Percentiles rank a stretch among this genome's conserved stretches.
These are phyloP conservation scores for Drosophila fuyamai DNA, from an alignment of 1,140 invertebrate genomes.

Conservation along the genomic window DNA sequence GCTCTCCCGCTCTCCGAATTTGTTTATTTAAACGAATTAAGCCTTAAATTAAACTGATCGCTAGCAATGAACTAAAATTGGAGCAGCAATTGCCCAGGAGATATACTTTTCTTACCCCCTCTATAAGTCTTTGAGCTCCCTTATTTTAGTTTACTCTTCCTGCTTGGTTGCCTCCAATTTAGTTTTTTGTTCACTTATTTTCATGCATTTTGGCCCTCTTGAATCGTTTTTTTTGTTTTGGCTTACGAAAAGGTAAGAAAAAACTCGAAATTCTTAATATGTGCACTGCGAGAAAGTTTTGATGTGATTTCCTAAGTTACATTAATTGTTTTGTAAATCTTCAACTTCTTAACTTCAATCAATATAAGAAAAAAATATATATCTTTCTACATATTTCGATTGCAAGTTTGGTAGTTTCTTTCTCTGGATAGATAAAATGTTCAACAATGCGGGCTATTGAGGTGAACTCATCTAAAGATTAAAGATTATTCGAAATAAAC, in stretches of 20 bases:
- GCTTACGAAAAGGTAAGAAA: slow-evolving; percentile 18
- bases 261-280: slow-evolving; percentile 8
- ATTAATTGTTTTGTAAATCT: too few relatives aligned
- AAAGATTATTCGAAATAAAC: slow-evolving; percentile 23
- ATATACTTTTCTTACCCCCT: slow-evolving; percentile 3
- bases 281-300: not conserved
- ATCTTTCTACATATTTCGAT: too few relatives aligned
- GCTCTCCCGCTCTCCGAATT: slow-evolving; percentile 18
- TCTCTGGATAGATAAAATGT: slow-evolving; percentile 2
- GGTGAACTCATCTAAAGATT: slow-evolving; percentile 7
- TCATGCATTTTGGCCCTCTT: slow-evolving; percentile 33
- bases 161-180: slow-evolving; percentile 47
- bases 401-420: not conserved
- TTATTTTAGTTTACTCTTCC: slow-evolving; percentile 46
- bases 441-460: not conserved
- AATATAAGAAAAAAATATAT: too few relatives aligned
- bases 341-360: too few relatives aligned
- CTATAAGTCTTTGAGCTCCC: slow-evolving; percentile 6
- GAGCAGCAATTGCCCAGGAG: slow-evolving; percentile 63
- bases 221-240: slow-evolving; percentile 41
- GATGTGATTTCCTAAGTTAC: not conserved
- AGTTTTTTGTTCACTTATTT: slow-evolving; percentile 50
- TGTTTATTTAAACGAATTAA: slow-evolving; percentile 65
- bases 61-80: slow-evolving; percentile 58
- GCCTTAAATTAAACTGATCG: slow-evolving; percentile 65